Percentiles rank a stretch among this genome's conserved stretches.
phyloP scores from a whole-genome alignment of 2,113 vertebrate genomes.

The Corapipo altera region DNA sequence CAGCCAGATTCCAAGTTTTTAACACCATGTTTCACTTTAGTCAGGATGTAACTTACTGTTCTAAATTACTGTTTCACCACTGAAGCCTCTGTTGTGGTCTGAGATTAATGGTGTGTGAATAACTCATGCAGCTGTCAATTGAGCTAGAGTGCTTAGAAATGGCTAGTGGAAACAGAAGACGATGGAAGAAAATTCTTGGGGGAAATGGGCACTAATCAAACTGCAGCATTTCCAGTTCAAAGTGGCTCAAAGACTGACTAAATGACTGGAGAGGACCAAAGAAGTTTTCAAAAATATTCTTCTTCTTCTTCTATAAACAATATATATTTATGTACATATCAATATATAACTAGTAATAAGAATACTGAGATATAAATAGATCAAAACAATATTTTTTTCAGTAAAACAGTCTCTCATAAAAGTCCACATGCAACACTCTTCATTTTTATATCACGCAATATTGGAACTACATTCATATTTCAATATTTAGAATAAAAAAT shows the following conservation, averaged over 20 bases:
- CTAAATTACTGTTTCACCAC: conserved; percentile 41
- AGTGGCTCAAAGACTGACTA: neutral
- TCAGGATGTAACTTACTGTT: neutral
- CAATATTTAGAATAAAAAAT: neutral
- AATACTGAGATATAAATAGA: neutral
- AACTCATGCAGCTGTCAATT: conserved; percentile 26
- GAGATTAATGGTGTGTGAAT: conserved; percentile 46
- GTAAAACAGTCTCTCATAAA: neutral
- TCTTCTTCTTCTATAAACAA: neutral
- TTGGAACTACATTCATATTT: neutral
- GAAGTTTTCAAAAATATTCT: neutral
- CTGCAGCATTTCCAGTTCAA: neutral
- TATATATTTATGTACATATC: neutral
- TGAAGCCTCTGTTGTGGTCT: neutral
- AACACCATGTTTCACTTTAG: neutral
- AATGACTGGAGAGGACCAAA: neutral
- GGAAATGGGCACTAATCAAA: neutral
- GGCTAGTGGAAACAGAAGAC: neutral
- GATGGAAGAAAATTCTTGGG: neutral
- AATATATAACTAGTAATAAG: neutral
- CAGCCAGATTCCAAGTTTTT: conserved; percentile 21
- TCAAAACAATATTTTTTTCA: neutral
- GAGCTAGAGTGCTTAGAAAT: neutral
- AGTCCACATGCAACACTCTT: neutral
- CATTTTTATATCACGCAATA: neutral